These are phyloP conservation scores for Microtus ochrogaster DNA, from an alignment of 2,113 vertebrate species.

Conservation along the genomic window DNA sequence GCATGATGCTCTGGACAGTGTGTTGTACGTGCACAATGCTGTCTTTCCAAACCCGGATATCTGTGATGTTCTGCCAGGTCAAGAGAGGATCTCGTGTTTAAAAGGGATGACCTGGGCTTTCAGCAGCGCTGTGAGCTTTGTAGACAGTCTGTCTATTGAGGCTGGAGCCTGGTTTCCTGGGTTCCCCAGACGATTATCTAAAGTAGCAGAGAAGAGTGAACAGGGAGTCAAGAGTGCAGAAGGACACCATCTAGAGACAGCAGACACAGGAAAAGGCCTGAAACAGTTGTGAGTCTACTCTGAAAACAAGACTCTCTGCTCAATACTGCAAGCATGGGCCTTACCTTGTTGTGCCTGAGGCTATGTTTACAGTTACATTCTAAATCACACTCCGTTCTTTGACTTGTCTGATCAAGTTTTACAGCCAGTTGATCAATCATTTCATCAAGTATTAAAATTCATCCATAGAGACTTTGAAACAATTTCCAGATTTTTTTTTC, in stretches of 20 bases:
- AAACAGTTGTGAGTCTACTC: not conserved
- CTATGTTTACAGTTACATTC: not conserved
- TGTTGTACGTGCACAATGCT: conserved; percentile 12
- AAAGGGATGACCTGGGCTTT: conserved; percentile 28
- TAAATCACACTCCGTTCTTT: conserved; percentile 7
- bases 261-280: not conserved
- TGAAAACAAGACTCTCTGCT: conserved; percentile 21
- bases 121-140: not conserved
- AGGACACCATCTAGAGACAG: not conserved
- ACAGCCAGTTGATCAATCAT: conserved; percentile 70
- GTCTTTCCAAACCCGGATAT: conserved; percentile 63
- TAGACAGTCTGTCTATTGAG: not conserved
- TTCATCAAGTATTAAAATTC: conserved; percentile 71
- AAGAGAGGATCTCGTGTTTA: not conserved
- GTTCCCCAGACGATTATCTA: not conserved
- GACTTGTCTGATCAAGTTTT: conserved; percentile 62
- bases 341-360: not conserved
- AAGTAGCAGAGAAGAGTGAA: not conserved
- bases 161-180: conserved; percentile 18
- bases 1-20: not conserved
- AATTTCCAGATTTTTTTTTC: conserved; percentile 49
- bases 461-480: conserved; percentile 67
- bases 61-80: conserved; percentile 56
- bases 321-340: not conserved
- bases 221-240: not conserved